Evolutionary conservation across 2,888 invertebrate species (phyloP), one percentile per base, ranked within the genome.

Genomic region (Gisinianus flammeolus): DNA sequence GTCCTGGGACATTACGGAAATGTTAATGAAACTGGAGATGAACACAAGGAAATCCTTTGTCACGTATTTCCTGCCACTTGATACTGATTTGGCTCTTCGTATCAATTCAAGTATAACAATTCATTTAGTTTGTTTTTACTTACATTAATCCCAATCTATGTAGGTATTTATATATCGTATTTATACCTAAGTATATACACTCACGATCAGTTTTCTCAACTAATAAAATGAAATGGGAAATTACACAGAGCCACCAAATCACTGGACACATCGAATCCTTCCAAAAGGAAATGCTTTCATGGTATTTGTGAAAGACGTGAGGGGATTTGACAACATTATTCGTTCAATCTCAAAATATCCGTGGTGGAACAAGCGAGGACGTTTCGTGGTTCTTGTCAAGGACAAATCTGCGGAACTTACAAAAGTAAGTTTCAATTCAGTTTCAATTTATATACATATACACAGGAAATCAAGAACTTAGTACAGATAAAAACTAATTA

Each of bases 1-100:
- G 44, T 83, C 81, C 6, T 84, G 83, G 83, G 84, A 84, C 19
- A 82, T 84, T 30, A 79, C 78, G 8, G 81, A 81, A 24, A 74
- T 83, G 74, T 66, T 84, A 3, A 67, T 74, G 19, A 82, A 82
- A 35, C 66, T 84, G 52, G 81, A 80, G 8, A 64, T 66, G 0
- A 54, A 68, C 4, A 80, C 83, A 0, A 67, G 44, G 26, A 82
- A 83, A 67, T 81, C 84, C 0, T 84, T 84, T 69, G 79, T 84
- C 2, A 79, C 81, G 8, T 84, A 84, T 62, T 84, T 81, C 75
- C 77, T 84, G 2, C 84, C 84, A 2, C 19, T 79, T n/a, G 79
- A 83, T 74, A 54, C 75, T 69, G 66, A 33, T 0, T 75, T 83
- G 6, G 77, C 67, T 4, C 19, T 64, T 22, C 76, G 79, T 4